A percentile compares a stretch with the other conserved stretches of the same genome.
Evolutionary conservation across 1,140 invertebrate species (phyloP).

Genomic region (Hesperophylax magnus): DNA sequence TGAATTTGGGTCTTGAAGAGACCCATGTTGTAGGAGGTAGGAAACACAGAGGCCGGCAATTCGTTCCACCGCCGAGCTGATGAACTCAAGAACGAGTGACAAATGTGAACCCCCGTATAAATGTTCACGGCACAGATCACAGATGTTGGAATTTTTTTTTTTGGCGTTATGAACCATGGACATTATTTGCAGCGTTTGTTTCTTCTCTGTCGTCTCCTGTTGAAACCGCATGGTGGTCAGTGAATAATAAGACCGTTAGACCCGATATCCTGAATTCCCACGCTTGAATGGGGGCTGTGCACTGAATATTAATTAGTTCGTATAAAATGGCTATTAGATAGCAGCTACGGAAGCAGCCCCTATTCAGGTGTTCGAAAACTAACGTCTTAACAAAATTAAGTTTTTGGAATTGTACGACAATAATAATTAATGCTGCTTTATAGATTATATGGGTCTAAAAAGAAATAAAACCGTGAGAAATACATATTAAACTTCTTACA

Average conservation of each 20-base stretch:
- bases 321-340: not conserved
- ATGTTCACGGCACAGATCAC: too few species aligned
- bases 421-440: not conserved
- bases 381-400: not conserved
- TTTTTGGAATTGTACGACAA: not conserved
- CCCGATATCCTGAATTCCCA: not conserved
- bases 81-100: too few species aligned
- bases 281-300: not conserved
- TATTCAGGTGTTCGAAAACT: slow-evolving; percentile 20
- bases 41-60: too few species aligned
- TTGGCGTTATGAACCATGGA: too few species aligned
- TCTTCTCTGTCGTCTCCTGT: too few species aligned
- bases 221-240: too few species aligned
- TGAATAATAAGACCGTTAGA: not conserved
- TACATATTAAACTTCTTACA: not conserved
- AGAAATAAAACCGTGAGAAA: not conserved
- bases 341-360: not conserved
- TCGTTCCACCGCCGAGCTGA: too few species aligned
- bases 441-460: slow-evolving; percentile 17
- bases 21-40: too few species aligned
- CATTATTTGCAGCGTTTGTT: too few species aligned
- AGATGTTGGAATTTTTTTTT: too few species aligned
- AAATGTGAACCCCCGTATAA: too few species aligned
- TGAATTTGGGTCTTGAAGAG: too few species aligned
- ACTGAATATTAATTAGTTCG: slow-evolving; percentile 5